Percentiles rank a stretch among this genome's conserved stretches.
Evolutionary conservation across 2,797 vertebrate genomes (phyloP).

Genomic region (Sebastes flavidus): DNA sequence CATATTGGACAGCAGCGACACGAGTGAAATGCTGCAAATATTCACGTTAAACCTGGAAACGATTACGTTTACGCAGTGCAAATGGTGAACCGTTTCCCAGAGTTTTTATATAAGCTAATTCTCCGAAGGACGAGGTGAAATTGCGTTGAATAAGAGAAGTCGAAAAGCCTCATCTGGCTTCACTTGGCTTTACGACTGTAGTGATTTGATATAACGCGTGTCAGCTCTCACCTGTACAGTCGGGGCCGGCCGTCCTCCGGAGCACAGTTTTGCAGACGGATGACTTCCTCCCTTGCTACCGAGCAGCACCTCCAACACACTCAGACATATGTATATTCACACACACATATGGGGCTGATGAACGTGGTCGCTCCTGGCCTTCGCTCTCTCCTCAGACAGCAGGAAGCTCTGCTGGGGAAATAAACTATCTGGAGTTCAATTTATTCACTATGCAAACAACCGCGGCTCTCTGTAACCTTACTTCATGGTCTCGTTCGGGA

Average conservation of each 20-base stretch:
- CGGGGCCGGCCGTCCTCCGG: constrained; percentile 21
- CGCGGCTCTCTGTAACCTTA: constrained; percentile 2
- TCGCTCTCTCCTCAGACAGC: constrained; percentile 40
- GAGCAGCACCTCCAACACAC: constrained; percentile 49
- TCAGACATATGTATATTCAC: not conserved
- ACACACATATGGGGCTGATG: not conserved
- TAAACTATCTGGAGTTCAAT: constrained; percentile 55
- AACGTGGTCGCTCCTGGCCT: constrained; percentile 42
- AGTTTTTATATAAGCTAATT: constrained; percentile 19
- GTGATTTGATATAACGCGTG: constrained; percentile 65
- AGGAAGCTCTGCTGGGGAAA: constrained; percentile 62
- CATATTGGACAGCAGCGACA: not conserved
- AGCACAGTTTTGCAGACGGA: constrained; percentile 55
- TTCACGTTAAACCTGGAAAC: not conserved
- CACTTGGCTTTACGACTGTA: constrained; percentile 49
- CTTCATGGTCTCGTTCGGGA: constrained; percentile 33
- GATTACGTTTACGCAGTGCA: not conserved
- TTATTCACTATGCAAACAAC: constrained; percentile 59
- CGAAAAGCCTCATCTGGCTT: constrained; percentile 67
- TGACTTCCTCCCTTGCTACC: constrained; percentile 73
- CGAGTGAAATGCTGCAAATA: not conserved
- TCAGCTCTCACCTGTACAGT: constrained; percentile 70
- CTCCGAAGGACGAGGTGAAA: not conserved
- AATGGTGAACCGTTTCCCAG: constrained; percentile 13
- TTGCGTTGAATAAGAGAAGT: not conserved